phyloP scores from a whole-genome alignment of 2,113 vertebrate species.

The Myodes glareolus region DNA sequence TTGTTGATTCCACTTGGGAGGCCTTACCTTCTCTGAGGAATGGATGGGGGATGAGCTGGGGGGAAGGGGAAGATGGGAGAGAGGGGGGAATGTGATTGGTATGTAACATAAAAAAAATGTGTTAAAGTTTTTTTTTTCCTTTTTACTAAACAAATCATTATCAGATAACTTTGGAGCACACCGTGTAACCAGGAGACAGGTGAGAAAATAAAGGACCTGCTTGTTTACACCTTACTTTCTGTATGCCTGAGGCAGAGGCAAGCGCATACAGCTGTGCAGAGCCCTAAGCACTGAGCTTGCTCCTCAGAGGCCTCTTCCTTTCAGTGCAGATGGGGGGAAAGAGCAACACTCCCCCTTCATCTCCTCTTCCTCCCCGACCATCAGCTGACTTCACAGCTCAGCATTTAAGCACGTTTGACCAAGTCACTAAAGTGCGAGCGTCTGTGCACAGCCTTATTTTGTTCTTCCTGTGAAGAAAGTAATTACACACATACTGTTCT shows the following conservation, averaged over 20 bases:
- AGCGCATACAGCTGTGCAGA: not conserved
- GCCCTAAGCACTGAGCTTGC: not conserved
- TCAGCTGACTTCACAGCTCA: not conserved
- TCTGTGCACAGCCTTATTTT: not conserved
- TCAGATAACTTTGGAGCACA: not conserved
- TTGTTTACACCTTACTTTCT: not conserved
- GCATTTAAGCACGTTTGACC: not conserved
- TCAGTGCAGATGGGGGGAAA: not conserved
- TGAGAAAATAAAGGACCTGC: not conserved
- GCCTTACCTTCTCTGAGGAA: too few species aligned
- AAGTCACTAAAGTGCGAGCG: not conserved
- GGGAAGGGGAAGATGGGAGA: too few species aligned
- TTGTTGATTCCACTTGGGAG: too few species aligned
- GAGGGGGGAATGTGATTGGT: too few species aligned
- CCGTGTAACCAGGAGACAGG: not conserved
- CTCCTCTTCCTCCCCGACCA: not conserved
- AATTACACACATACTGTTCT: not conserved
- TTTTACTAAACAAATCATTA: not conserved
- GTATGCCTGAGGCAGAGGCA: too few species aligned
- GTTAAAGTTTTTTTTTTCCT: not conserved
- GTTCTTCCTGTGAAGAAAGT: not conserved
- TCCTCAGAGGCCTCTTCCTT: not conserved
- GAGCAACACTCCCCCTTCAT: not conserved
- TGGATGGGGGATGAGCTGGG: too few species aligned
- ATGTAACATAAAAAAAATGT: too few species aligned